phyloP scores from a whole-genome alignment of 2,797 vertebrate genomes.

The Sebastes steindachneri region DNA sequence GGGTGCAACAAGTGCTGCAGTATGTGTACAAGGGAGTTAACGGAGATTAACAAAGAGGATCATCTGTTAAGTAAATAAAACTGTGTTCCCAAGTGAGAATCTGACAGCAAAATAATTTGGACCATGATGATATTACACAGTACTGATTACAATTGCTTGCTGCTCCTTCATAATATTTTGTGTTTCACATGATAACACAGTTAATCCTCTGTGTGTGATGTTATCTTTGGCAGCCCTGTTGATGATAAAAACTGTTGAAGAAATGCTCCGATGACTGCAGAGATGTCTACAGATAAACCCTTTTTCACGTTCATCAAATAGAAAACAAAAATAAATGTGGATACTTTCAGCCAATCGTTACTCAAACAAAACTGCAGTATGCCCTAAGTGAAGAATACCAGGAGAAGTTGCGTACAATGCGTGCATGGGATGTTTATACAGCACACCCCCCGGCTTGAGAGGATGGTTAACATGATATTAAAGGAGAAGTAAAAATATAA shows the following conservation, averaged over 20 bases:
- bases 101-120: not conserved
- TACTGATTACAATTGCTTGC: not conserved
- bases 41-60: not conserved
- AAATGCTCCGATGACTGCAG: not conserved
- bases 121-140: not conserved
- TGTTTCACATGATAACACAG: constrained; percentile 42
- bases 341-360: not conserved
- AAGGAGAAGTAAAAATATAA: constrained; percentile 43
- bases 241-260: constrained; percentile 5
- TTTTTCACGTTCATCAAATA: not conserved
- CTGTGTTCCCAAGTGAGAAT: not conserved
- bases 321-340: not conserved
- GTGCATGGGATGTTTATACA: constrained; percentile 2
- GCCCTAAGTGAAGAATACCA: not conserved
- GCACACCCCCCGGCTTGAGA: not conserved
- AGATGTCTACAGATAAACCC: not conserved
- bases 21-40: not conserved
- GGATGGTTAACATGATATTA: not conserved
- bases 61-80: not conserved
- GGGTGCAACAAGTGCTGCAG: constrained; percentile 42
- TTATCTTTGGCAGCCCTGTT: constrained; percentile 20
- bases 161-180: not conserved
- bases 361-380: not conserved
- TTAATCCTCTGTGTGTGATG: not conserved
- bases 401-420: constrained; percentile 1